phyloP scores from a whole-genome alignment of 2,113 vertebrate genomes.

The Thomomys bottae region DNA sequence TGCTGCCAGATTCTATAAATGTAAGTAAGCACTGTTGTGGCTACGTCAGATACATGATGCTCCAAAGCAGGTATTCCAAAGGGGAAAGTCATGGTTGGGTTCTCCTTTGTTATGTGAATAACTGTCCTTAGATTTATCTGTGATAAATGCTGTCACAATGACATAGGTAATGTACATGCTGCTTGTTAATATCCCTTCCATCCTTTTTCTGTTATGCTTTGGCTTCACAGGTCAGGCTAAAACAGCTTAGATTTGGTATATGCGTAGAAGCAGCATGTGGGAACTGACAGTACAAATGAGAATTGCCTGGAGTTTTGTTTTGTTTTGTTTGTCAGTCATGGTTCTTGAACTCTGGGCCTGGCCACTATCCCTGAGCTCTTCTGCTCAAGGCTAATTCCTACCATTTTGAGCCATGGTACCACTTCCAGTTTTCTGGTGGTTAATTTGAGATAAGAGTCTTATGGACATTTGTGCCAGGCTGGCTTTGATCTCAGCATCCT shows the following conservation, averaged over 20 bases:
- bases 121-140: background rate
- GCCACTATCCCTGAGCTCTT: too few species aligned
- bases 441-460: too few species aligned
- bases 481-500: too few species aligned
- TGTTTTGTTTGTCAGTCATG: too few species aligned
- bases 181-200: background rate
- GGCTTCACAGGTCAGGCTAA: background rate
- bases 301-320: too few species aligned
- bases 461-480: too few species aligned
- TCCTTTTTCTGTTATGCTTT: background rate
- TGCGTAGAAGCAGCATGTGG: background rate
- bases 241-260: conserved; percentile 30
- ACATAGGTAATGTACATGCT: background rate
- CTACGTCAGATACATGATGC: background rate
- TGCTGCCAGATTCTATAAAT: conserved; percentile 97
- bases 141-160: background rate
- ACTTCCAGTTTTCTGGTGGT: too few species aligned
- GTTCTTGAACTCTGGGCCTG: too few species aligned
- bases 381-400: too few species aligned
- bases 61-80: background rate
- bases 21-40: conserved; percentile 85
- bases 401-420: too few species aligned
- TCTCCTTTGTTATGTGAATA: background rate
- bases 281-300: background rate
- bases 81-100: background rate